Conservation (phyloP, 2,113 vertebrate species). For the Chunga burmeisteri region DNA sequence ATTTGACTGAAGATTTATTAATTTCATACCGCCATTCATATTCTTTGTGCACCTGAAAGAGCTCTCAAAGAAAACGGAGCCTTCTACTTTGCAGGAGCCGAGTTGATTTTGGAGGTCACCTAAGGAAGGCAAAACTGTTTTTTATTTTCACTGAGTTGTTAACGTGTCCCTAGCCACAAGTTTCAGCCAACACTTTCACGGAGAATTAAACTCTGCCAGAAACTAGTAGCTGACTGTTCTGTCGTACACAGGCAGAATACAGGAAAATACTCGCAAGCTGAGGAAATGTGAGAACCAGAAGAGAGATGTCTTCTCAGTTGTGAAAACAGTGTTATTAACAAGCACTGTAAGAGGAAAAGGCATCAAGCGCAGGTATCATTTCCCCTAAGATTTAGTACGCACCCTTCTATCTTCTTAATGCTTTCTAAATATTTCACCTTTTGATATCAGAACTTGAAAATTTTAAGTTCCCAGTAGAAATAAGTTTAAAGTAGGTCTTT, state of each 20-base stretch:
- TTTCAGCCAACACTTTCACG: background rate
- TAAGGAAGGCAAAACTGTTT: background rate
- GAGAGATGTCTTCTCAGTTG: background rate
- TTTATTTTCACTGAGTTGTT: background rate
- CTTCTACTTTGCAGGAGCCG: background rate
- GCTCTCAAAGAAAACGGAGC: background rate
- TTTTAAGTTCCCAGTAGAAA: background rate
- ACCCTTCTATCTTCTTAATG: background rate
- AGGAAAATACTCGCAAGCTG: background rate
- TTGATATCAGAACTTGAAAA: background rate
- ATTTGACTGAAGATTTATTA: background rate
- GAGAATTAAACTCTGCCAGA: slow-evolving; percentile 10
- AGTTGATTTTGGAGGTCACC: background rate
- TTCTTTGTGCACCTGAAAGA: background rate
- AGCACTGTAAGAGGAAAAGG: background rate
- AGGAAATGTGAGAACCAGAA: background rate
- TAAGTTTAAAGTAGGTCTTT: background rate
- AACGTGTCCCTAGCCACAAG: background rate
- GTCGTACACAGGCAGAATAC: background rate
- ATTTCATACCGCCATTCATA: background rate
- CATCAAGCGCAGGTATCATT: background rate
- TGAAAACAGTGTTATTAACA: background rate
- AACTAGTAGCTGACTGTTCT: background rate
- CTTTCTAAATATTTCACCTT: background rate
- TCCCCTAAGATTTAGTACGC: background rate